Evolutionary conservation across 2,888 invertebrate species (phyloP), one percentile per base, ranked within the genome.

Genomic region (Drosophila robusta): DNA sequence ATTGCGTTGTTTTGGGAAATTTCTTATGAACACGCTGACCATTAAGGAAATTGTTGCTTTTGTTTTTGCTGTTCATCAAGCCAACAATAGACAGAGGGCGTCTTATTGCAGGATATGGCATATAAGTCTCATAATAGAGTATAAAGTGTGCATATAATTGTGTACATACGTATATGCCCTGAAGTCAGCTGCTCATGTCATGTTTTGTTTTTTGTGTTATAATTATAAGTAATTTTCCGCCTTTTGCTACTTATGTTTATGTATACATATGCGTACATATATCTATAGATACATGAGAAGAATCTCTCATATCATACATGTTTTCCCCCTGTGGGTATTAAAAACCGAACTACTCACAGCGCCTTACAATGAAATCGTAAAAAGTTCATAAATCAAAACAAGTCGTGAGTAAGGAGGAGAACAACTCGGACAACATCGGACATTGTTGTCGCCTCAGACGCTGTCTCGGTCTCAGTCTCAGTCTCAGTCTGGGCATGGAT

Each of bases 301-400:
- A 38, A 45, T 32, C 38, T 32, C 51, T 58, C 22, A 45, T 46
- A 57, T 39, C 60, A 60, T 56, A 14, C 16, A 47, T 55, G 8
- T 32, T 18, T 22, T 45, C 12, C 12, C 4, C 44, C 32, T 26
- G n/a, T 39, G 32, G 14, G 44, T 8, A 41, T 55, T 56, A 36
- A 56, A 24, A 14, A 60, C 51, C 22, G 56, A 70, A 71, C 72
- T 66, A 77, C 61, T 75, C 66, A 63, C 44, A 46, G 42, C 51
- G 47, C 22, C 39, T 58, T 52, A 78, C 60, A 75, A 64, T 68
- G 74, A 51, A 73, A 67, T 44, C 74, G 63, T 73, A 36, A 60
- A 65, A 63, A 46, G 32, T 63, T 54, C 12, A 77, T 75, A 75
- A 67, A 72, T 77, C 75, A 75, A 39, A 42, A 9, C 7, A 46